Base-by-base conservation (phyloP, 2,113 vertebrate species). In the Pteronura brasiliensis region DNA sequence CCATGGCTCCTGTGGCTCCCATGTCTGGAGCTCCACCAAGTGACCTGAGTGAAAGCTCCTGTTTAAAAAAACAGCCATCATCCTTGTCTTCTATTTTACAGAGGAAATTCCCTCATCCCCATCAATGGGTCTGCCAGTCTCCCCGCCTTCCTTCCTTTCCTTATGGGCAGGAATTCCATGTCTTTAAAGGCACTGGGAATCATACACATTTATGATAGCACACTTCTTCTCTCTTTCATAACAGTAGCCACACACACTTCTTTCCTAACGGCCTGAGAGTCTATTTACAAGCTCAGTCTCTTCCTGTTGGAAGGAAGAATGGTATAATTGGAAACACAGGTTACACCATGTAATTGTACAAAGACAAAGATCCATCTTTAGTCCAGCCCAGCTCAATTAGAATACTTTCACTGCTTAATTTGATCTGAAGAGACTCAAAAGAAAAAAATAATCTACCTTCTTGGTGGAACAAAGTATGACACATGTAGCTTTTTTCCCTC, bases 321-420 rank as follows among this genome's bases (percentile, higher is more conserved):
- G 80, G 47, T 42, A 9, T 55, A 39, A 97, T 65, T 89, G 90
- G 77, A 97, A 96, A 61, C 89, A 88, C 2, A 89, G 90, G 81
- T 77, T 89, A 65, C 11, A 84, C 91, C 59, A n/a, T 49, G 67
- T 59, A 94, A 96, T 65, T 97, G 93, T 85, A 88, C 72, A 25
- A 86, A 92, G 89, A 74, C 90, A 88, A 95, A 29, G 76, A 87
- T 81, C 61, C 67, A 89, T 83, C 95, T 93, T 94, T 86, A 85
- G 90, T 85, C 89, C 42, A 72, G 69, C 55, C 65, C 87, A 96
- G 72, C n/a, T 88, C 96, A 95, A 57, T 87, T 93, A 97, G 82
- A 85, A 90, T 88, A 93, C 71, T 63, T 96, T 86, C 76, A 94
- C 82, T 89, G 91, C 72, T 92, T 96, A 83, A 97, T 95, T 92